Conservation (phyloP, 2,888 invertebrate genomes). For the Incurvaria masculella region DNA sequence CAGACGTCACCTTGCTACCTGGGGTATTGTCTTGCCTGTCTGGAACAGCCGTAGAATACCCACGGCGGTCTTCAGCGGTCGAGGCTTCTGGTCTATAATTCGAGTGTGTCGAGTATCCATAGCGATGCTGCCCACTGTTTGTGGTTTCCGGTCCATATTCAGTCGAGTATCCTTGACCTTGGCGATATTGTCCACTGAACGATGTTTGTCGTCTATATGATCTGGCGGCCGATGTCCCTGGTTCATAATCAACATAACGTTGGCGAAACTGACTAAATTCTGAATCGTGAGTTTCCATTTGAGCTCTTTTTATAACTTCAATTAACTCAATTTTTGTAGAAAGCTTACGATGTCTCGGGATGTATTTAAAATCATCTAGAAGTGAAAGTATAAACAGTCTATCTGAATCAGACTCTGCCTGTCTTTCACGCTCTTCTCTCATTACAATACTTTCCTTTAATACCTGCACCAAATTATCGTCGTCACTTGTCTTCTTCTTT, state of each 20-base stretch:
- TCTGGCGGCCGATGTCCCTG: no score
- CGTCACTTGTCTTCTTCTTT: conserved; percentile 21
- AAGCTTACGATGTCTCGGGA: conserved; percentile 21
- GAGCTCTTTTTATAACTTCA: conserved; percentile 21
- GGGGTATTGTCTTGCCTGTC: no score
- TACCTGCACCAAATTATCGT: conserved; percentile 14
- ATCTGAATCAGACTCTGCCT: conserved; percentile 20
- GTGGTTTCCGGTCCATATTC: conserved; percentile 19
- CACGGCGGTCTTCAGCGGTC: conserved; percentile 18
- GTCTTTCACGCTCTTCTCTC: conserved; percentile 20
- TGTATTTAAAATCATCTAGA: conserved; percentile 20
- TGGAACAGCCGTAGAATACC: no score
- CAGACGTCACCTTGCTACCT: no score
- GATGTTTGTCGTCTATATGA: no score
- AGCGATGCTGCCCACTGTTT: conserved; percentile 20
- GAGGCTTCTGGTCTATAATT: conserved; percentile 17
- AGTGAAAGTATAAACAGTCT: conserved; percentile 20
- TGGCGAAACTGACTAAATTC: no score
- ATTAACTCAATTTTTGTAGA: conserved; percentile 22
- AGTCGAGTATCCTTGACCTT: conserved; percentile 19
- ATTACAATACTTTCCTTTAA: conserved; percentile 21
- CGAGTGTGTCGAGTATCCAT: conserved; percentile 19
- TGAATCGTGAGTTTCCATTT: conserved; percentile 19
- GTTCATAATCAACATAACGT: conserved; percentile 19
- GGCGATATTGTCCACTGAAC: no score